A percentile compares a stretch with the other conserved stretches of the same genome.
Evolutionary conservation across 2,888 invertebrate species (phyloP).

Genomic region (Hypomecis atomaria): DNA sequence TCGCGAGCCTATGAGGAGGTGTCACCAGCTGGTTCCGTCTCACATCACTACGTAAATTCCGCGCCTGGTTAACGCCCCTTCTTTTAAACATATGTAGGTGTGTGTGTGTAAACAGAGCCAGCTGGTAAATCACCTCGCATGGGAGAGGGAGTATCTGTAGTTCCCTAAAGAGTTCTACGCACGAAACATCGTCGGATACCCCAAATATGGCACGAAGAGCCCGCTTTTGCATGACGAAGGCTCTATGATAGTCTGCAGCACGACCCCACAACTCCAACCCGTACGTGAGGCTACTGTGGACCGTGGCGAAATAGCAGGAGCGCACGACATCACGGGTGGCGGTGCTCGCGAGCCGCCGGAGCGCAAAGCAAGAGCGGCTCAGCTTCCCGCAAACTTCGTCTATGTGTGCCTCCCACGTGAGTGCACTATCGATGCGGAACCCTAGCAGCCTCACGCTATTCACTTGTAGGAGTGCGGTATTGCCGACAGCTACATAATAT

Average conservation of each 20-base stretch:
- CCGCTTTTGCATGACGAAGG: background rate
- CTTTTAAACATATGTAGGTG: no score
- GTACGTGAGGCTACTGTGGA: conserved; percentile 16
- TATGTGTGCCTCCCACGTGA: conserved; percentile 16
- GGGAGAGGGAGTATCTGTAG: background rate
- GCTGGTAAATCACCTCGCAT: background rate
- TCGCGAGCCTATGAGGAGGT: no score
- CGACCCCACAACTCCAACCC: conserved; percentile 17
- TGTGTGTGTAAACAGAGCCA: background rate
- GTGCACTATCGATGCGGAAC: conserved; percentile 10
- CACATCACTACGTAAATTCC: no score
- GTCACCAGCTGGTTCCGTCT: no score
- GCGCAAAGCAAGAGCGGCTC: conserved; percentile 22
- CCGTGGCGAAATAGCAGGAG: conserved; percentile 20
- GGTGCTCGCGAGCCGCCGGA: conserved; percentile 13
- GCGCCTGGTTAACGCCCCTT: no score
- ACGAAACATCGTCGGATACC: background rate
- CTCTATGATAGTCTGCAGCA: conserved; percentile 2
- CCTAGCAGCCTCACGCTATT: conserved; percentile 11
- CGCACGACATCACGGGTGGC: conserved; percentile 18
- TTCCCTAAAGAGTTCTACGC: background rate
- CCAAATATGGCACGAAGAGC: background rate
- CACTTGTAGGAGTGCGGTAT: conserved; percentile 4
- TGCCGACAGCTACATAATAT: background rate
- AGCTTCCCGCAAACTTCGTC: conserved; percentile 17